Evolutionary conservation across 2,888 invertebrate species (phyloP), one percentile per base, ranked within the genome.

Genomic region (Pocota personata): DNA sequence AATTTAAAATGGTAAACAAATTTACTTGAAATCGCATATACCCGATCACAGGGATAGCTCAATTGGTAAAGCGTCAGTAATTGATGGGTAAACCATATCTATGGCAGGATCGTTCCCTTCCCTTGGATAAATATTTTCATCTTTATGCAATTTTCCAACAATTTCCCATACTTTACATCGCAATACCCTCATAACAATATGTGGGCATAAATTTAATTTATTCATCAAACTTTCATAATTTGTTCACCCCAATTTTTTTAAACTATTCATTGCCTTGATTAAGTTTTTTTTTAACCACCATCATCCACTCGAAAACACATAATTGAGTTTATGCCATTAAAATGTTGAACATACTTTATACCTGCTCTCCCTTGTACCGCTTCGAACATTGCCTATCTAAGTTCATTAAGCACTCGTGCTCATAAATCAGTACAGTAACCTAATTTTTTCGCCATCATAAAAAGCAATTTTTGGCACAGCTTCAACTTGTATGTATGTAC

Each of bases 391-490:
- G 19, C 46, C 43, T 62, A 19, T 52, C 32, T 62, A 60, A 52
- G 69, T 62, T 78, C 62, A 78, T 78, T 78, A 75, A 64, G 48
- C 30, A 35, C 46, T 16, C 6, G 30, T 55, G 46, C 50, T 69
- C 57, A 35, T 69, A 69, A 76, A 76, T 64, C 62, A 76, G 62
- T 50, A 43, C 14, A 52, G 32, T 78, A 71, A 60, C 69, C 46
- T 46, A 55, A 78, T 71, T 69, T 77, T 37, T 55, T 46, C 19
- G 21, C 19, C 55, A 55, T 55, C n/a, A 32, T 55, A 52, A 55
- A 64, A 55, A 58, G 66, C 14, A 37, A 40, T 52, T 83, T 40
- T 75, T 84, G 79, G 84, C 84, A 64, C 55, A 16, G 40, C 19
- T 32, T 67, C 58, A 72, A 67, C 57, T 12, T 66, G 32, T 57